Percentiles rank a stretch among this genome's conserved stretches.
Conservation (phyloP, 2,888 invertebrate genomes). For the Tenthredo notha region DNA sequence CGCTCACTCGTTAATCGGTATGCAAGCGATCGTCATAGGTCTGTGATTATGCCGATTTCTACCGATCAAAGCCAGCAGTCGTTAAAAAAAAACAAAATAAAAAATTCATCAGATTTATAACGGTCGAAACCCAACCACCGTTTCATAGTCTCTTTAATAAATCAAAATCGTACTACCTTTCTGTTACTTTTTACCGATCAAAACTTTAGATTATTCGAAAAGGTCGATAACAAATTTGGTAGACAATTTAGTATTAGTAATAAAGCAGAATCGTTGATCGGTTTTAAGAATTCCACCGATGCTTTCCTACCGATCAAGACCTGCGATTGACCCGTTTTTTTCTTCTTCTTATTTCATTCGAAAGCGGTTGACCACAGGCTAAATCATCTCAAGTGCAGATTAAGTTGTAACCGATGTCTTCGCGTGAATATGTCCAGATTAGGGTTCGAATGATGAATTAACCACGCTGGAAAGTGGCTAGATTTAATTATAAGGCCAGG, state of each 20-base stretch:
- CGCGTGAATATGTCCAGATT: neutral
- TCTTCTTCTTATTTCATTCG: neutral
- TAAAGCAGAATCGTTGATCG: neutral
- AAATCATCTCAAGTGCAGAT: neutral
- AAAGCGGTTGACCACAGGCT: conserved; percentile 13
- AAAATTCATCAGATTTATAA: neutral
- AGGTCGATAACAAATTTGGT: neutral
- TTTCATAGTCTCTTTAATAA: neutral
- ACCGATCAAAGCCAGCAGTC: neutral
- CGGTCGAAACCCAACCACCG: neutral
- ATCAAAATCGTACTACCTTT: neutral
- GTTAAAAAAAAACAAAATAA: no score
- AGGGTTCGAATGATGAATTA: neutral
- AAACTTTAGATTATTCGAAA: neutral
- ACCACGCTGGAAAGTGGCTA: neutral
- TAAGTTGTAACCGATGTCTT: conserved; percentile 20
- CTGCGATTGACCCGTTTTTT: neutral
- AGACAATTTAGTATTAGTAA: neutral
- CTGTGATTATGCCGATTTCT: neutral
- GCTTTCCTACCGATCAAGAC: neutral
- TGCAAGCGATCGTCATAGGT: neutral
- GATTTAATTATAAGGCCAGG: conserved; percentile 55
- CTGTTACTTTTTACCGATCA: neutral
- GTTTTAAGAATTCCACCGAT: neutral
- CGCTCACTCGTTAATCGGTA: neutral